Evolutionary conservation across 2,113 vertebrate species (phyloP).

Genomic region (Bubo scandiacus): DNA sequence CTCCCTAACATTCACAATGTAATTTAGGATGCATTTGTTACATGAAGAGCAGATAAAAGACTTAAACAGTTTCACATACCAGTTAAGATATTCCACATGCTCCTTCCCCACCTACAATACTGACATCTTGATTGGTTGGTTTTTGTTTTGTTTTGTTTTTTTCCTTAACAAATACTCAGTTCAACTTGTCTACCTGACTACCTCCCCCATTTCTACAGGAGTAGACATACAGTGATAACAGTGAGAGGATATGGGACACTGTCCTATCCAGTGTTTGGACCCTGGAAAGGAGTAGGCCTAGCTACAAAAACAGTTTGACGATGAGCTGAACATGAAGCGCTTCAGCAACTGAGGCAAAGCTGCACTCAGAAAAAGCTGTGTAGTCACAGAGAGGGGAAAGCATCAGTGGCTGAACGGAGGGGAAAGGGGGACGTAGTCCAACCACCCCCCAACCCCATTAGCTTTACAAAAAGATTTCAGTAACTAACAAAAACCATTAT

Average conservation of each 20-base stretch:
- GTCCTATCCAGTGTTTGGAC: constrained; percentile 66
- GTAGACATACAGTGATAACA: constrained; percentile 59
- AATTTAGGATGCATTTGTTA: constrained; percentile 75
- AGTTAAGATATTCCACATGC: constrained; percentile 66
- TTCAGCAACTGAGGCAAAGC: constrained; percentile 63
- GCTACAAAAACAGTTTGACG: constrained; percentile 2
- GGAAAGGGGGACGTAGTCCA: constrained; percentile 10
- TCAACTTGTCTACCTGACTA: constrained; percentile 33
- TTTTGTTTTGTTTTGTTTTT: neutral
- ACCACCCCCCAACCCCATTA: neutral
- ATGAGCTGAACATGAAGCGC: constrained; percentile 60
- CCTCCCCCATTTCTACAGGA: constrained; percentile 18
- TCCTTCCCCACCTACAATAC: constrained; percentile 72
- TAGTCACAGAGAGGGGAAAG: constrained; percentile 59
- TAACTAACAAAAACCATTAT: neutral
- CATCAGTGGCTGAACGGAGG: neutral
- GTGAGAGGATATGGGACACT: constrained; percentile 58
- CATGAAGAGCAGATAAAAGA: constrained; percentile 74
- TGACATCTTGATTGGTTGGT: constrained; percentile 32
- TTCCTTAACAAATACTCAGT: constrained; percentile 36
- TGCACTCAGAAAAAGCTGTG: constrained; percentile 68
- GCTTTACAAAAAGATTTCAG: constrained; percentile 1
- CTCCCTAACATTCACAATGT: constrained; percentile 77
- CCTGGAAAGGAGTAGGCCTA: constrained; percentile 62
- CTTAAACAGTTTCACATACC: constrained; percentile 72